These are phyloP conservation scores for Otolemur crassicaudatus DNA, from an alignment of 2,797 vertebrate species.

Conservation along the genomic window DNA sequence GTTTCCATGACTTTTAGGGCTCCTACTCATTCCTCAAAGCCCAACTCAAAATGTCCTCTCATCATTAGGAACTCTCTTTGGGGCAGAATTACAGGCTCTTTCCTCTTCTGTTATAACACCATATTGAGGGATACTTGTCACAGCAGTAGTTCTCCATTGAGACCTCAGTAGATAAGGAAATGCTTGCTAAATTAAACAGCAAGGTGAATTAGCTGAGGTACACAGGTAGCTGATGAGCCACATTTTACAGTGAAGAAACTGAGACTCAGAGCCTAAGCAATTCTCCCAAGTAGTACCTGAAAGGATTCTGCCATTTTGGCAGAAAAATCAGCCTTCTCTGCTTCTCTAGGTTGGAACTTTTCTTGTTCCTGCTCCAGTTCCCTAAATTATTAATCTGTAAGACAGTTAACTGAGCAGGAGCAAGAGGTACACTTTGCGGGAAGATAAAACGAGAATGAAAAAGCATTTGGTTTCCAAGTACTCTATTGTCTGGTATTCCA, in stretches of 20 bases:
- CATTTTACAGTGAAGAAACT: not conserved
- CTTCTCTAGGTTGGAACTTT: not conserved
- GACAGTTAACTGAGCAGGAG: conserved; percentile 8
- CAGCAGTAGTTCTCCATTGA: not conserved
- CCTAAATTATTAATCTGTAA: conserved; percentile 27
- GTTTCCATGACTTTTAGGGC: not conserved
- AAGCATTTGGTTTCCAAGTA: conserved; percentile 41
- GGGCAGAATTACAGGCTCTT: not conserved
- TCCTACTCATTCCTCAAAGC: not conserved
- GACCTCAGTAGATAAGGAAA: not conserved
- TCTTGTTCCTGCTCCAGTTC: not conserved
- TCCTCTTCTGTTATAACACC: not conserved
- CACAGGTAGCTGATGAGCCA: not conserved
- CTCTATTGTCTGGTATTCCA: not conserved
- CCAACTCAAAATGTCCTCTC: not conserved
- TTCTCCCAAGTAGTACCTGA: not conserved
- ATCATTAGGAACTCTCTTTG: not conserved
- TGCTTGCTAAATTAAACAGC: not conserved
- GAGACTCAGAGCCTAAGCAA: not conserved
- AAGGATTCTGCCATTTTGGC: not conserved
- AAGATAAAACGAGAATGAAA: conserved; percentile 26
- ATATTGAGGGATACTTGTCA: not conserved
- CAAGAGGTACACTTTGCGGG: not conserved
- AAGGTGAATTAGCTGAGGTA: not conserved
- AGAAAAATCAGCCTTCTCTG: not conserved